These are phyloP conservation scores for Dolomedes plantarius DNA, from an alignment of 2,888 invertebrate genomes.

Conservation along the genomic window DNA sequence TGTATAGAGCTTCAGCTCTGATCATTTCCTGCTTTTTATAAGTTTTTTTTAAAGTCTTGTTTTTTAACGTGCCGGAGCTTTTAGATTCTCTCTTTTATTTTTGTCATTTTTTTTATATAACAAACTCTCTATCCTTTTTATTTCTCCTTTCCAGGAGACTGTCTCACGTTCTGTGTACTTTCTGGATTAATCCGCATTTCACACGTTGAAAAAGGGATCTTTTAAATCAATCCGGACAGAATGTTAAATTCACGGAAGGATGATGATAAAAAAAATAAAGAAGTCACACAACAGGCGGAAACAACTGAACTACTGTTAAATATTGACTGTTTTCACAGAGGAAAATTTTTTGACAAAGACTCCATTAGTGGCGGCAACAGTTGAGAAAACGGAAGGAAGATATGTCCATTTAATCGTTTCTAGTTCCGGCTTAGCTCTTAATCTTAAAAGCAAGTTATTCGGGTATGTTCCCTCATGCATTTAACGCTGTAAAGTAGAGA, in stretches of 20 bases:
- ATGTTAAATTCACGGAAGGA: background rate
- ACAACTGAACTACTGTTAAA: conserved; percentile 36
- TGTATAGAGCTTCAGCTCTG: background rate
- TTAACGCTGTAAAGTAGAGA: background rate
- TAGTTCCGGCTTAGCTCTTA: background rate
- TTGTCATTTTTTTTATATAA: background rate
- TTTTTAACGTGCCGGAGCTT: background rate
- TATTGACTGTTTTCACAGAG: conserved; percentile 51
- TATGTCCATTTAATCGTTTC: conserved; percentile 16
- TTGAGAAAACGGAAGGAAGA: conserved; percentile 17
- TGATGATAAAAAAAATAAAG: background rate
- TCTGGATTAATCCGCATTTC: conserved; percentile 48
- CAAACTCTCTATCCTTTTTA: too few species aligned
- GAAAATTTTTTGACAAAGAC: background rate
- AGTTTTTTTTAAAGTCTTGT: background rate
- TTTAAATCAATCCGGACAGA: conserved; percentile 31
- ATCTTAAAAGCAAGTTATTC: conserved; percentile 12
- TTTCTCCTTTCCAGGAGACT: too few species aligned
- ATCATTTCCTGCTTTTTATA: background rate
- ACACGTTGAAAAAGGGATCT: conserved; percentile 31
- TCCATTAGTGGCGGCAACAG: conserved; percentile 34
- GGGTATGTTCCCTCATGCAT: background rate
- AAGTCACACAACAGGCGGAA: conserved; percentile 27
- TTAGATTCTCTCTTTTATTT: background rate
- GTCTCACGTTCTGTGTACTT: conserved; percentile 35